Conservation (phyloP, 2,797 vertebrate species). For the Tragelaphus eurycerus region DNA sequence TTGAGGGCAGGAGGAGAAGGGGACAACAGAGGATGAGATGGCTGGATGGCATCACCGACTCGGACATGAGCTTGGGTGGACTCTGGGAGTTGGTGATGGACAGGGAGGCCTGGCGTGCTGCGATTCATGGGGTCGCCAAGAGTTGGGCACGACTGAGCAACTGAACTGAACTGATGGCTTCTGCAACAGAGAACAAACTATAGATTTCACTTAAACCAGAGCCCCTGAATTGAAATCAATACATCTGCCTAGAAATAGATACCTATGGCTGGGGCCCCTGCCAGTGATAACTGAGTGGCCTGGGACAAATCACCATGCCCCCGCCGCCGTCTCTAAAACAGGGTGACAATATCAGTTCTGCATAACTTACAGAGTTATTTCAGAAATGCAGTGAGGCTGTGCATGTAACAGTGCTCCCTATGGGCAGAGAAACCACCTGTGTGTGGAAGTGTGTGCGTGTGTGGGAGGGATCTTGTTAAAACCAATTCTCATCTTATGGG, state of each 20-base stretch:
- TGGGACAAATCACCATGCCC: neutral
- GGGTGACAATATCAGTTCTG: neutral
- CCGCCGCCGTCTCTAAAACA: neutral
- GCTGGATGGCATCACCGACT: too few relatives aligned
- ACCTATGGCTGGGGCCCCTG: neutral
- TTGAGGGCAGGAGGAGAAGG: too few relatives aligned
- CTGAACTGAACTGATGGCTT: neutral
- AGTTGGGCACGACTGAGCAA: accelerated
- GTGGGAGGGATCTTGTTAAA: neutral
- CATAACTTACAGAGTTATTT: neutral
- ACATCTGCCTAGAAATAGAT: neutral
- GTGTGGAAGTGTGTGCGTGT: neutral
- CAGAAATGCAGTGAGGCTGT: neutral
- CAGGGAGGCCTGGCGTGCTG: too few relatives aligned
- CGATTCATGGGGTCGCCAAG: too few relatives aligned
- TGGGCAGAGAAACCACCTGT: neutral
- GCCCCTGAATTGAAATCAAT: neutral
- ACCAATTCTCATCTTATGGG: neutral
- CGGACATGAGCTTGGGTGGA: too few relatives aligned
- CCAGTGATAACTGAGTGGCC: neutral
- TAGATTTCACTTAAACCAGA: neutral
- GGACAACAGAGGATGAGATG: too few relatives aligned
- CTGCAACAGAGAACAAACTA: neutral
- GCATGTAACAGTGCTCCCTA: neutral
- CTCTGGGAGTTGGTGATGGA: too few relatives aligned